Evolutionary conservation across 1,140 invertebrate species (phyloP).

Genomic region (Palaemon carinicauda): DNA sequence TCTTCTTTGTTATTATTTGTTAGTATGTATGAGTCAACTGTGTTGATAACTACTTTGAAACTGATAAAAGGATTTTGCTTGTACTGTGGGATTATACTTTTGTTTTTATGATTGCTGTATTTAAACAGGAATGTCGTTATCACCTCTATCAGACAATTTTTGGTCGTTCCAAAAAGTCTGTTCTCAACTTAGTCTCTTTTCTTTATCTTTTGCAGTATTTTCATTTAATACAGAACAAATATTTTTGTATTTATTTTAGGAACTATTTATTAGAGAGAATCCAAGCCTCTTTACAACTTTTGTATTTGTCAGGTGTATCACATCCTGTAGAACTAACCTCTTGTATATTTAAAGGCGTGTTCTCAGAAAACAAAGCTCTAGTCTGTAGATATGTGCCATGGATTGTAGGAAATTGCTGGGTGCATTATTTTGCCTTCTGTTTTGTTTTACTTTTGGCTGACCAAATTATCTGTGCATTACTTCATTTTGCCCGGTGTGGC

Average conservation of each 20-base stretch:
- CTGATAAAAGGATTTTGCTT: too few relatives aligned
- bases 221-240: slow-evolving; percentile 21
- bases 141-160: not conserved
- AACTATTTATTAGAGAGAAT: slow-evolving; percentile 35
- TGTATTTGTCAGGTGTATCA: not conserved
- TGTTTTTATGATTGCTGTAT: too few relatives aligned
- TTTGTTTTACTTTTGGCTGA: not conserved
- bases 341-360: slow-evolving; percentile 34
- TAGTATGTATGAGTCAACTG: too few relatives aligned
- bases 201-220: slow-evolving; percentile 25
- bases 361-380: slow-evolving; percentile 48
- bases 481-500: too few relatives aligned
- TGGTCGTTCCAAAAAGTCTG: not conserved
- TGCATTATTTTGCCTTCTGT: not conserved
- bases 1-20: too few relatives aligned
- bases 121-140: not conserved
- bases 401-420: not conserved
- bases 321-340: not conserved
- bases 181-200: slow-evolving; percentile 1
- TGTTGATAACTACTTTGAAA: too few relatives aligned
- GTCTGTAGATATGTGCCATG: slow-evolving; percentile 51
- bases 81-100: too few relatives aligned
- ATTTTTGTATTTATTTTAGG: slow-evolving; percentile 49
- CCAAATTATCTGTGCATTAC: not conserved
- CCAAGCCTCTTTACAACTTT: slow-evolving; percentile 25